Evolutionary conservation across 2,888 invertebrate species (phyloP).

Genomic region (Pegoplata infirma): DNA sequence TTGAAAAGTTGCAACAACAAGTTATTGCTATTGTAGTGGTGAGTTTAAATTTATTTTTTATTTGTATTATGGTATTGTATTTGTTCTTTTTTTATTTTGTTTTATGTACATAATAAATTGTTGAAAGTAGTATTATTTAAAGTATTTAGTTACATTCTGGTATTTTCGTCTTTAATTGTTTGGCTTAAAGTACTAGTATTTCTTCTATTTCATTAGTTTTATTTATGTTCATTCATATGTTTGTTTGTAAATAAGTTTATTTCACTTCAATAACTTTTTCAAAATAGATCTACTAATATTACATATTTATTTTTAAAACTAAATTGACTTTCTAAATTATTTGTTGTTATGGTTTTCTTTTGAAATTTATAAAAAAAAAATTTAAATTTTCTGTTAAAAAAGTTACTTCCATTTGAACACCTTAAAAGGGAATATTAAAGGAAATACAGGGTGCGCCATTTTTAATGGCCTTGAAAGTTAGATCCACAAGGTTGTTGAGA

Average conservation of each 20-base stretch:
- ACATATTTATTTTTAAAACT: neutral
- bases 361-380: too few species aligned
- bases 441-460: too few species aligned
- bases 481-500: too few species aligned
- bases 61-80: neutral
- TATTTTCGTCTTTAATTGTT: neutral
- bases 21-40: constrained; percentile 78
- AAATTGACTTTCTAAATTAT: too few species aligned
- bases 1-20: constrained; percentile 76
- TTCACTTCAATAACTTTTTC: constrained; percentile 13
- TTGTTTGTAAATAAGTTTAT: neutral
- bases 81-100: neutral
- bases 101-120: too few species aligned
- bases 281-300: neutral
- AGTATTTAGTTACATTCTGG: constrained; percentile 7
- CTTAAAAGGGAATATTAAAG: too few species aligned
- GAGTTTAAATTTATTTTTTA: constrained; percentile 63
- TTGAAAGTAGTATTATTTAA: neutral
- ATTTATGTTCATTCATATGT: neutral
- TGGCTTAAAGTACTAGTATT: neutral
- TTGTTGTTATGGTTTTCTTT: too few species aligned
- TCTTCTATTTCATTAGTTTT: constrained; percentile 28
- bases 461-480: too few species aligned
- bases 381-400: too few species aligned
- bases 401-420: too few species aligned